A percentile compares a stretch with the other conserved stretches of the same genome.
Evolutionary conservation across 2,888 invertebrate species (phyloP).

Genomic region (Trachelus troglodyta): DNA sequence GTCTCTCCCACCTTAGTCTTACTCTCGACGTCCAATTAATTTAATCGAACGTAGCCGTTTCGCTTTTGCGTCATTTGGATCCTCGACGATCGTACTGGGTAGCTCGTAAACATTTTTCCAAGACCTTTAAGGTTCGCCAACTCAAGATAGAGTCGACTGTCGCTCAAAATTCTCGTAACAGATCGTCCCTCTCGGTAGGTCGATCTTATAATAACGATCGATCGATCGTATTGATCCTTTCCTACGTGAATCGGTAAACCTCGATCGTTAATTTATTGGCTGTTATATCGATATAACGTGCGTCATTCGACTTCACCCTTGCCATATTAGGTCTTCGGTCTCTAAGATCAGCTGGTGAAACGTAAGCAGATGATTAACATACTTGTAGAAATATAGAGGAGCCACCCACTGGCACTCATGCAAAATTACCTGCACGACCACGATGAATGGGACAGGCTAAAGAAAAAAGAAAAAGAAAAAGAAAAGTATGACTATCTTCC

Average conservation of each 20-base stretch:
- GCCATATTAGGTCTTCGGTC: not conserved
- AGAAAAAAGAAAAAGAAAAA: not conserved
- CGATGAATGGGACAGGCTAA: not conserved
- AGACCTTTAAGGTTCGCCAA: not conserved
- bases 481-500: not conserved
- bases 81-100: not conserved
- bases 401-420: not conserved
- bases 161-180: not conserved
- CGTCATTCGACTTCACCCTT: not conserved
- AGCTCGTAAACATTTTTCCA: not conserved
- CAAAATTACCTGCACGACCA: not conserved
- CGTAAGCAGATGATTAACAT: not conserved
- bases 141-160: not conserved
- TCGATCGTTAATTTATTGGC: not conserved
- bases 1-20: not conserved
- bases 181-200: too few species aligned
- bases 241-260: not conserved
- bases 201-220: not conserved
- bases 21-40: not conserved
- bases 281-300: not conserved
- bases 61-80: not conserved
- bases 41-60: not conserved
- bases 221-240: not conserved
- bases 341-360: not conserved
- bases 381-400: not conserved